phyloP scores from a whole-genome alignment of 2,797 vertebrate species.

The Paguma larvata region DNA sequence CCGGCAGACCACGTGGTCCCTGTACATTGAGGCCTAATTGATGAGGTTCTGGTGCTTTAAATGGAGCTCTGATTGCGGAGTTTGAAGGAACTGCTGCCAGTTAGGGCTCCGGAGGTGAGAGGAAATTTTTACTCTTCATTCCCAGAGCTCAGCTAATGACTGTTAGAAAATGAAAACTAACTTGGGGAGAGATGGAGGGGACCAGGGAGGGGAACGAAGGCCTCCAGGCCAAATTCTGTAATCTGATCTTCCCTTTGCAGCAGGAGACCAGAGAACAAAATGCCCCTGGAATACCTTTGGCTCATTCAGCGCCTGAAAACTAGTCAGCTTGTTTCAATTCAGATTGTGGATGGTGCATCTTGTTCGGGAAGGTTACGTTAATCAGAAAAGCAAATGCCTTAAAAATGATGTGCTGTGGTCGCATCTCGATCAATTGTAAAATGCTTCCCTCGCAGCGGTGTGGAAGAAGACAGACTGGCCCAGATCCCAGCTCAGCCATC shows the following conservation, averaged over 20 bases:
- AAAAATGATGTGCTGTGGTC: not conserved
- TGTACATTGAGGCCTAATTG: slow-evolving; percentile 85
- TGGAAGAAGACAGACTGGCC: not conserved
- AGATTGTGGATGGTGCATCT: not conserved
- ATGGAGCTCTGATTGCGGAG: slow-evolving; percentile 84
- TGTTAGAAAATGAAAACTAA: slow-evolving; percentile 83
- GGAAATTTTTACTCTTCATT: slow-evolving; percentile 86
- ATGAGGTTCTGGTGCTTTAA: slow-evolving; percentile 86
- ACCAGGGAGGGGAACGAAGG: slow-evolving; percentile 51
- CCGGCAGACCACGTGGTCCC: slow-evolving; percentile 72
- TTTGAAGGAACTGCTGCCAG: slow-evolving; percentile 78
- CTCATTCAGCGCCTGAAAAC: not conserved
- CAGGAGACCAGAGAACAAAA: slow-evolving; percentile 62
- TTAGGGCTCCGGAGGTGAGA: slow-evolving; percentile 85
- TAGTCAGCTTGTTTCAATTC: not conserved
- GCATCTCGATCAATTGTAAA: not conserved
- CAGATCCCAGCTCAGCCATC: not conserved
- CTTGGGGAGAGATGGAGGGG: slow-evolving; percentile 68
- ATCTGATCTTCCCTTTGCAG: slow-evolving; percentile 79
- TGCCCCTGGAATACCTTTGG: slow-evolving; percentile 40
- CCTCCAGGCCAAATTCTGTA: slow-evolving; percentile 73
- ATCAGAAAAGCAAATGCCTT: not conserved
- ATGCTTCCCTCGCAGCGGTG: not conserved
- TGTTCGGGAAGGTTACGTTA: not conserved
- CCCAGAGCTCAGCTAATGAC: slow-evolving; percentile 85